Conservation (phyloP, 2,797 vertebrate genomes). For the Clamator glandarius region DNA sequence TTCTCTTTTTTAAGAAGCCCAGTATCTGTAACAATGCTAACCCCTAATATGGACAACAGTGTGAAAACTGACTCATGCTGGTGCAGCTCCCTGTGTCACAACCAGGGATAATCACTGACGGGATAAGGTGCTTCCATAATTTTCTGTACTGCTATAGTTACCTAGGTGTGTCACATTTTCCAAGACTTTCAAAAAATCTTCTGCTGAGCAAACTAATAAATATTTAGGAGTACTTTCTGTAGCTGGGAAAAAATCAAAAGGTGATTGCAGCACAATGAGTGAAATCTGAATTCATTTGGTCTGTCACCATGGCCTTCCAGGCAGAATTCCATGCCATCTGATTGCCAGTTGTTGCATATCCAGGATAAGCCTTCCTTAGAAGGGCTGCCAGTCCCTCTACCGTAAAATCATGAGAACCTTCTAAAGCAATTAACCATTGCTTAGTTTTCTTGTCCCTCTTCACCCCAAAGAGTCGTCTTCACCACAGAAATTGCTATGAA, state of each 20-base stretch:
- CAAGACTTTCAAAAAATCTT: background rate
- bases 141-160: background rate
- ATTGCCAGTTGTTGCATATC: background rate
- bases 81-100: background rate
- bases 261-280: background rate
- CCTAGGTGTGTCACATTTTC: background rate
- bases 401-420: background rate
- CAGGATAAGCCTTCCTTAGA: background rate
- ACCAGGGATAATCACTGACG: background rate
- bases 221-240: constrained; percentile 10
- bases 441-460: background rate
- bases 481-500: background rate
- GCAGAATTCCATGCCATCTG: constrained; percentile 6
- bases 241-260: background rate
- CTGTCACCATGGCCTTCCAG: background rate
- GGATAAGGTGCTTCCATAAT: background rate
- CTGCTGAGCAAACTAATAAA: background rate
- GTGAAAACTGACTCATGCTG: background rate
- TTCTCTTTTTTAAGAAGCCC: background rate
- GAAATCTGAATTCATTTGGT: background rate
- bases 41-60: background rate
- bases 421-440: background rate
- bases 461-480: background rate
- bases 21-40: background rate
- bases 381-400: background rate